Percentiles rank a stretch among this genome's conserved stretches.
phyloP scores from a whole-genome alignment of 2,797 vertebrate genomes.

The Tadarida brasiliensis region DNA sequence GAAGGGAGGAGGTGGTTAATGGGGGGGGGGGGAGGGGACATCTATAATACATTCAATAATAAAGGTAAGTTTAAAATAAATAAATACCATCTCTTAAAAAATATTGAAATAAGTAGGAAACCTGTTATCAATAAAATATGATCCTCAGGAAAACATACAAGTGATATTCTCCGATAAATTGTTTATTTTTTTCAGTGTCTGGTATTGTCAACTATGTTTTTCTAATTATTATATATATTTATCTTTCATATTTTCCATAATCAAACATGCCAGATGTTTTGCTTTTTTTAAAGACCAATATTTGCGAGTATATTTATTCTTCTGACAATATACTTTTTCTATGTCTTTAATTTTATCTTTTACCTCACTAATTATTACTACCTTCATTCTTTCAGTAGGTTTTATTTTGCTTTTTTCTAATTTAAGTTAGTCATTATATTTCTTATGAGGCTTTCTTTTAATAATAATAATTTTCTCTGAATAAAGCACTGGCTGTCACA shows the following conservation, averaged over 20 bases:
- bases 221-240: neutral
- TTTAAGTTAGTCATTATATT: conserved; percentile 19
- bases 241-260: conserved; percentile 21
- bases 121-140: neutral
- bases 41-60: too few relatives aligned
- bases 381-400: conserved; percentile 1
- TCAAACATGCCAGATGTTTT: neutral
- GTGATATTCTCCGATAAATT: neutral
- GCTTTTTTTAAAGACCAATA: neutral
- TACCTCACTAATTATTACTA: neutral
- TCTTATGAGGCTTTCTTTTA: neutral
- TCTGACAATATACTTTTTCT: neutral
- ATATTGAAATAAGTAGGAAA: conserved; percentile 51
- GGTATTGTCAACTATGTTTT: neutral
- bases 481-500: neutral
- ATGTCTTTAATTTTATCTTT: too few relatives aligned
- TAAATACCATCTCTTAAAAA: too few relatives aligned
- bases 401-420: neutral
- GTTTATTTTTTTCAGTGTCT: conserved; percentile 13
- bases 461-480: conserved; percentile 34
- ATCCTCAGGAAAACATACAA: neutral
- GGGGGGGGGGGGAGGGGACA: too few relatives aligned
- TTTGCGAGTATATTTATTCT: neutral
- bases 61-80: too few relatives aligned
- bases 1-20: too few relatives aligned